Conservation (phyloP, 2,113 vertebrate genomes). For the Trematocara nigrifrons region DNA sequence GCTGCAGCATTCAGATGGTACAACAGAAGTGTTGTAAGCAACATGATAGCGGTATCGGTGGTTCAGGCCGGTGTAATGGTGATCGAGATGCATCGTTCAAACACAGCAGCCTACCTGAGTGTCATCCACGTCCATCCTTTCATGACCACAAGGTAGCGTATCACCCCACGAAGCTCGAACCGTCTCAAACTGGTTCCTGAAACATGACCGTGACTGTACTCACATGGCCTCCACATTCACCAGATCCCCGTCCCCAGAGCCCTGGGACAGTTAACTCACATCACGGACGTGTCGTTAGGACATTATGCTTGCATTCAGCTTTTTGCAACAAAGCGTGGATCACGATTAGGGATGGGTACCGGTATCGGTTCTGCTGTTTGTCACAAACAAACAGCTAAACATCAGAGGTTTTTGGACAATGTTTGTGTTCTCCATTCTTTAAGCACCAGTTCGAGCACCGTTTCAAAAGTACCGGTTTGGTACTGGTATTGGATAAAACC, state of each 20-base stretch:
- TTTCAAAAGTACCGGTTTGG: too few relatives aligned
- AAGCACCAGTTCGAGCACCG: too few relatives aligned
- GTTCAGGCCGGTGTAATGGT: rapidly evolving
- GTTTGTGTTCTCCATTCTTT: too few relatives aligned
- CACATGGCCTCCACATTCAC: background rate
- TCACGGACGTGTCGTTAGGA: rapidly evolving
- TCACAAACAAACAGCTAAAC: too few relatives aligned
- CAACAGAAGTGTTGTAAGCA: background rate
- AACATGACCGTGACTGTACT: rapidly evolving
- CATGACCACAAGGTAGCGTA: background rate
- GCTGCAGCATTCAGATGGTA: background rate
- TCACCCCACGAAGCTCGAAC: background rate
- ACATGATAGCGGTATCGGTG: rapidly evolving
- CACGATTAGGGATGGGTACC: background rate
- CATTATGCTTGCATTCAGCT: background rate
- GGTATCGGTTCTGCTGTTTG: too few relatives aligned
- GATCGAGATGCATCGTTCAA: background rate
- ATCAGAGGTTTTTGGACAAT: too few relatives aligned
- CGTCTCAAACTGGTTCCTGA: background rate
- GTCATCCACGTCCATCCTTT: background rate
- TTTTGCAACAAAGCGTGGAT: background rate
- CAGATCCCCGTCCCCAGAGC: rapidly evolving
- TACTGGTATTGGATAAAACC: too few relatives aligned
- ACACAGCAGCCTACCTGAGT: background rate
- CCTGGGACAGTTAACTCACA: background rate